Base-by-base conservation (phyloP, 23 tunicate genomes). In the Corella eumyota region DNA sequence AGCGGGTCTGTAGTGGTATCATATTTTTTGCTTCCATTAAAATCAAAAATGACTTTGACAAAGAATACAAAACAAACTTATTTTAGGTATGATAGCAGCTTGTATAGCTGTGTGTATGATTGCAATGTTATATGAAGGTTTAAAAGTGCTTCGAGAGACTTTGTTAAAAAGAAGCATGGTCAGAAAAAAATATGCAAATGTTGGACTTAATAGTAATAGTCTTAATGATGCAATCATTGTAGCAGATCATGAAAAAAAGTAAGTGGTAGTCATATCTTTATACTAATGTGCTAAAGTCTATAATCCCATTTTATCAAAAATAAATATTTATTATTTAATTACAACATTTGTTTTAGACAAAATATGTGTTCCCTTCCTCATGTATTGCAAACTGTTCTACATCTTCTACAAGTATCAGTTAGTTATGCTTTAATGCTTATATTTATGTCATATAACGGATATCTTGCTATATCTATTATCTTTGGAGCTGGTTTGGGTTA, bases 401-500 rank as follows among this genome's bases (percentile, higher is more conserved):
- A 90, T 56, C 59, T 80, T 1, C 21, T 90, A 19, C 90, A 90
- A 65, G 91, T 90, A 0, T 69, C 79, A 0, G 78, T 90, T 33
- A 80, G 91, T 27, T 90, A 90, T 55, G 84, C 91, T 13, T 75
- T 90, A 27, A 90, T 90, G 97, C 69, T 90, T 33, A 71, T 81
- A 34, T 75, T 90, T 37, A 90, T 90, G 97, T 62, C 90, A 3
- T 90, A 80, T 69, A 90, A 90, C 60, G 91, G 69, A 2, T 90
- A 81, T 33, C 71, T 90, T 17, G 91, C 84, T 2, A 80, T 90
- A 23, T 63, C 97, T 24, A 90, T 81, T 45, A 34, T 80, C 17
- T 21, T 90, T 2, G 97, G 97, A 21, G 83, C 91, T 7, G 67
- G 68, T 21, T 48, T 80, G 7, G 97, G 97, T 22, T 90, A 90